A percentile compares a stretch with the other conserved stretches of the same genome.
These are phyloP conservation scores for Bombus waltoni DNA, from an alignment of 1,140 invertebrate genomes.

Conservation along the genomic window DNA sequence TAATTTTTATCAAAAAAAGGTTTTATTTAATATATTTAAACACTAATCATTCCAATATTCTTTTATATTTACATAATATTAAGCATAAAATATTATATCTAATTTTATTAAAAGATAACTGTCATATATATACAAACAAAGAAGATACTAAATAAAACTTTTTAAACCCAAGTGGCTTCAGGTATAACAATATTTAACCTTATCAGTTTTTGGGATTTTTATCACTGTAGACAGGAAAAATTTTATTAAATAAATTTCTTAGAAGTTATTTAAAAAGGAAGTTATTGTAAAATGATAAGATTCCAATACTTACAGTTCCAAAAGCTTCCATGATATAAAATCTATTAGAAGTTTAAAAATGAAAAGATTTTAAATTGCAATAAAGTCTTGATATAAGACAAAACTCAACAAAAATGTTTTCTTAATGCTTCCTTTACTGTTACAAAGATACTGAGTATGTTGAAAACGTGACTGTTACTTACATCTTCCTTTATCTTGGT, in stretches of 20 bases:
- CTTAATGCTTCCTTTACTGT: constrained; percentile 30
- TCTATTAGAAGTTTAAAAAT: constrained; percentile 29
- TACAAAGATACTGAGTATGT: constrained; percentile 58
- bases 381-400: background rate
- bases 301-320: constrained; percentile 73
- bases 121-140: background rate
- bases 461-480: constrained; percentile 72
- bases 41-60: background rate
- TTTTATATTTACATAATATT: constrained; percentile 5
- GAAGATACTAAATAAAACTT: background rate
- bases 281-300: background rate
- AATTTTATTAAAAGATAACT: constrained; percentile 10
- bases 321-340: constrained; percentile 73
- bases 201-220: background rate
- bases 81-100: background rate
- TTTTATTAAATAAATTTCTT: background rate
- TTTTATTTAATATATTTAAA: constrained; percentile 3
- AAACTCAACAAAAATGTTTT: constrained; percentile 14
- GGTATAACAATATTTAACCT: background rate
- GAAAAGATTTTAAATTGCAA: constrained; percentile 18
- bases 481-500: constrained; percentile 78
- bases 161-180: background rate
- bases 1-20: background rate
- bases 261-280: background rate
- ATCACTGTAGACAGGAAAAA: background rate